Evolutionary conservation across 1,140 invertebrate genomes (phyloP).

Genomic region (Sweltsa coloradensis): DNA sequence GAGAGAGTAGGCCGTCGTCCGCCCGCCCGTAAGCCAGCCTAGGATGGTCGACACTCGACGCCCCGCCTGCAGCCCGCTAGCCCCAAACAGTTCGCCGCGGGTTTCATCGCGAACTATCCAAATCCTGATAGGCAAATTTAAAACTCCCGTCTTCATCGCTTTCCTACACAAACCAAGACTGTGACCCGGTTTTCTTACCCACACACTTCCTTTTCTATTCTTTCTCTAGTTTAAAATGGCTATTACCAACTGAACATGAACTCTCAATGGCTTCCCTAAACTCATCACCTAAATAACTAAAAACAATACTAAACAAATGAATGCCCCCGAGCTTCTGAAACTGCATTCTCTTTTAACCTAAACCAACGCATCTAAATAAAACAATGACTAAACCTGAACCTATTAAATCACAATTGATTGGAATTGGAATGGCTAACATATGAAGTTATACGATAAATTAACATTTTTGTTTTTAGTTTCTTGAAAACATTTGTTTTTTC

Average conservation of each 20-base stretch:
- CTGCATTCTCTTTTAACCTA: constrained; percentile 5
- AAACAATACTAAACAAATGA: background rate
- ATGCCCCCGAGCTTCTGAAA: background rate
- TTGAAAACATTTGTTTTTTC: constrained; percentile 16
- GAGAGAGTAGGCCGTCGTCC: too few relatives aligned
- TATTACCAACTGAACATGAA: constrained; percentile 10
- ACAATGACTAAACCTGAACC: constrained; percentile 10
- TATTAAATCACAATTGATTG: constrained; percentile 14
- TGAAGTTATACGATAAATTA: constrained; percentile 16
- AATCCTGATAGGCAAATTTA: too few relatives aligned
- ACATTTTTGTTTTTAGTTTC: constrained; percentile 13
- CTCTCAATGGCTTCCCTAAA: constrained; percentile 17
- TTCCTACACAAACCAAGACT: too few relatives aligned
- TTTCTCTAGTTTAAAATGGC: constrained; percentile 13
- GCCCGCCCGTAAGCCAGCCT: too few relatives aligned
- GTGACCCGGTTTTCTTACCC: too few relatives aligned
- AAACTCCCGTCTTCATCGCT: too few relatives aligned
- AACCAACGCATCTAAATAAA: constrained; percentile 13
- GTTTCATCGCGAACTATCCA: too few relatives aligned
- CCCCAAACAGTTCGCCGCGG: too few relatives aligned
- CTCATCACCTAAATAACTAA: constrained; percentile 14
- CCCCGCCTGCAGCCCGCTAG: too few relatives aligned
- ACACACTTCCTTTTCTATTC: constrained; percentile 11
- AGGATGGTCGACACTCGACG: too few relatives aligned
- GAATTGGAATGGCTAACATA: constrained; percentile 16